These are phyloP conservation scores for Lepetodrilus schrolli DNA, from an alignment of 2,888 invertebrate species.

Conservation along the genomic window DNA sequence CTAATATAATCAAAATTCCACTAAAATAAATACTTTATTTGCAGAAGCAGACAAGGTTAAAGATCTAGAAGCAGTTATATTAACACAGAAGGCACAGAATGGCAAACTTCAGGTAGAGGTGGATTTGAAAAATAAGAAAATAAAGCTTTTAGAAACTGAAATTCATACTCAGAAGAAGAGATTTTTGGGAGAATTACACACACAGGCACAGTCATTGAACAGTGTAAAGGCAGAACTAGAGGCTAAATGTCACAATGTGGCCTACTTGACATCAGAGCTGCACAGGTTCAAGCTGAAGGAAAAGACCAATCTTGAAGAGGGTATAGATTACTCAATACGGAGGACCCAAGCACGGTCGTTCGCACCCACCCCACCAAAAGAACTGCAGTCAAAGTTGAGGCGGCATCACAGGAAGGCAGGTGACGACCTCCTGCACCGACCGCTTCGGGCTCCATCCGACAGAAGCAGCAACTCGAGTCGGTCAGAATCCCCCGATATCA, in stretches of 20 bases:
- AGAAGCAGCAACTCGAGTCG: slow-evolving; percentile 48
- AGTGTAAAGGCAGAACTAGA: slow-evolving; percentile 64
- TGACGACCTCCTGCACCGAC: slow-evolving; percentile 22
- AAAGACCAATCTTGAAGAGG: slow-evolving; percentile 22
- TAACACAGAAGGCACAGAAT: not conserved
- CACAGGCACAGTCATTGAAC: slow-evolving; percentile 50
- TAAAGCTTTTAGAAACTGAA: slow-evolving; percentile 21
- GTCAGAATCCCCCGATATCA: slow-evolving; percentile 58
- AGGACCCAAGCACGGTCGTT: slow-evolving; percentile 24
- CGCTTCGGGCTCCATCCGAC: slow-evolving; percentile 46
- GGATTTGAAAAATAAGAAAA: slow-evolving; percentile 18
- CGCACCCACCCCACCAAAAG: slow-evolving; percentile 55
- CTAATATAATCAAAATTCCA: too few relatives aligned
- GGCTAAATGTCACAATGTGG: slow-evolving; percentile 66
- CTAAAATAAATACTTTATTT: too few relatives aligned
- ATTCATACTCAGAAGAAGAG: slow-evolving; percentile 25
- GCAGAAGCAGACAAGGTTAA: not conserved
- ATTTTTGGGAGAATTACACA: slow-evolving; percentile 30
- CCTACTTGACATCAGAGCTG: slow-evolving; percentile 67
- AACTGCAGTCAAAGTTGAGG: slow-evolving; percentile 44
- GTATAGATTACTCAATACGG: not conserved
- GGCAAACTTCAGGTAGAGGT: not conserved
- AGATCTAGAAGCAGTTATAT: not conserved
- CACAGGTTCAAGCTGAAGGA: slow-evolving; percentile 56
- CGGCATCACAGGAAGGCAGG: slow-evolving; percentile 43